Base-by-base conservation (phyloP, 2,113 vertebrate species). In the Psittacara wagleri region DNA sequence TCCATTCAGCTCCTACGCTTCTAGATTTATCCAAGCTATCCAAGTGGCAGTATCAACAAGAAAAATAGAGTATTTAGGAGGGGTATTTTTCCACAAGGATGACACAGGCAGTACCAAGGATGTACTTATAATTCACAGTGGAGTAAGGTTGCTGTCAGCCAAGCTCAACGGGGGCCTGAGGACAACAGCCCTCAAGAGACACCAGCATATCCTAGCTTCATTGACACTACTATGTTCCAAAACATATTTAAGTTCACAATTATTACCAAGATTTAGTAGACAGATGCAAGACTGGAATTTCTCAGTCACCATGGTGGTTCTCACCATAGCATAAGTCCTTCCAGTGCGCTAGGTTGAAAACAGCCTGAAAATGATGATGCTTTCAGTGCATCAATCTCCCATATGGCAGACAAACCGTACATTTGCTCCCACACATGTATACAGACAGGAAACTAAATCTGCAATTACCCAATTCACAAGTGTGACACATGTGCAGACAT, bases 381-480 rank as follows among this genome's bases (percentile, higher is more conserved):
- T 33, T 91, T 35, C 48, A 25, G 88, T 37, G 25, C 70, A 29
- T 14, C n/a, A 52, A 83, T 94, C 86, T 94, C 81, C 49, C 33
- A 37, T 77, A 95, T 55, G 86, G 91, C 92, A 96, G 70, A 66
- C 83, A 87, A 94, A 95, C 96, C 70, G 6, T 91, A 82, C 63
- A 97, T 97, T 96, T 96, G 83, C 94, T 96, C 96, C 96, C 96
- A 97, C 96, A 94, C 95, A 92, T 25, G 41, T 49, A 91, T 91
- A 89, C 88, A 94, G 92, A 92, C 91, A 85, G 92, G 92, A 96
- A 97, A 59, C 86, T 92, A 87, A 96, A 91, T 94, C 91, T 91
- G 77, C 88, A 96, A 96, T 97, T 97, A 97, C 91, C 78, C 77
- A 89, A 46, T 94, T 63, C 89, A 52, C 94, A 96, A 96, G 83